A percentile compares a stretch with the other conserved stretches of the same genome.
These are phyloP conservation scores for Melinaea menophilus DNA, from an alignment of 2,888 invertebrate species.

Conservation along the genomic window DNA sequence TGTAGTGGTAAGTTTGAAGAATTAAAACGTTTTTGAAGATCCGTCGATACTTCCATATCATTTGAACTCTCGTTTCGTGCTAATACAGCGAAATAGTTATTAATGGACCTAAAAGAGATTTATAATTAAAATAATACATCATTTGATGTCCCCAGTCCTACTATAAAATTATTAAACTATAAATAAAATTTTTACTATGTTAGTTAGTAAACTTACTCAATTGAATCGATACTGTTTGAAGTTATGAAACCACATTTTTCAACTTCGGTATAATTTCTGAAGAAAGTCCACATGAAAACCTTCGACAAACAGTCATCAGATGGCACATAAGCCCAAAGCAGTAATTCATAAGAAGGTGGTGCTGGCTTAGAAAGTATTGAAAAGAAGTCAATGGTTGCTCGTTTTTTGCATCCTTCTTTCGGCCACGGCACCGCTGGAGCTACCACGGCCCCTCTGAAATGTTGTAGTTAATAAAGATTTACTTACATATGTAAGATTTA, in stretches of 20 bases:
- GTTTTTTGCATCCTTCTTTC: background rate
- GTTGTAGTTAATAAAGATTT: background rate
- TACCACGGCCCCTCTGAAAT: constrained; percentile 13
- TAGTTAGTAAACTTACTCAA: background rate
- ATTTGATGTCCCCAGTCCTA: too few species aligned
- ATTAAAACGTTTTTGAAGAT: constrained; percentile 12
- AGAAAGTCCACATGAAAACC: background rate
- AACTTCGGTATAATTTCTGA: background rate
- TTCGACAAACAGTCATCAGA: background rate
- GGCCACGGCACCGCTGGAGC: constrained; percentile 12
- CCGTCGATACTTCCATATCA: constrained; percentile 5
- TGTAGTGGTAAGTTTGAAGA: constrained; percentile 13
- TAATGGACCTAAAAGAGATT: background rate
- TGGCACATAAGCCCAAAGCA: constrained; percentile 13
- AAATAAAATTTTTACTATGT: background rate
- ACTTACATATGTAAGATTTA: too few species aligned
- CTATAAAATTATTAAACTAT: too few species aligned
- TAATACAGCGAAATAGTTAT: constrained; percentile 8
- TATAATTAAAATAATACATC: too few species aligned
- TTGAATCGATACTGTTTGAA: background rate
- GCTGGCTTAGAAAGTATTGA: background rate
- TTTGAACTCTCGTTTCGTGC: constrained; percentile 15
- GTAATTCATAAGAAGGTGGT: constrained; percentile 1
- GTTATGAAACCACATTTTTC: constrained; percentile 10
- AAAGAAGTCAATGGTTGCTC: background rate